These are phyloP conservation scores for Apis dorsata DNA, from an alignment of 1,140 invertebrate species.

Conservation along the genomic window DNA sequence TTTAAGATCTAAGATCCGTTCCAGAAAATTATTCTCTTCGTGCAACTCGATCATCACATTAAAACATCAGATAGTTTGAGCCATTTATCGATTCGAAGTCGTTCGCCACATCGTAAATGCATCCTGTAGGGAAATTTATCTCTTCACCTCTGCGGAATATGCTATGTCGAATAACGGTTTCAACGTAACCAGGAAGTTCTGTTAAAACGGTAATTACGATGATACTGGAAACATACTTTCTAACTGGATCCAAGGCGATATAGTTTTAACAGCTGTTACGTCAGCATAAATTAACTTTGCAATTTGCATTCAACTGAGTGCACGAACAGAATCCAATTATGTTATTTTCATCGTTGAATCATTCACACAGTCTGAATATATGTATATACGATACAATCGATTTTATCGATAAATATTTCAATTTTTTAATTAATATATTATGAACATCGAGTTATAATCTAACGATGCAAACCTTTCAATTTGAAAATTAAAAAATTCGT, in stretches of 20 bases:
- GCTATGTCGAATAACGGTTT: conserved; percentile 62
- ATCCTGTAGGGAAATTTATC: conserved; percentile 53
- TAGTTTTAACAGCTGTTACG: conserved; percentile 35
- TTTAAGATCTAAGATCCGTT: neutral
- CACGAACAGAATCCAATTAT: neutral
- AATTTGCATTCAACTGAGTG: neutral
- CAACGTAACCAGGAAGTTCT: conserved; percentile 56
- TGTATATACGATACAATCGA: no score
- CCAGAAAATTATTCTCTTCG: neutral
- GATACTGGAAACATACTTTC: conserved; percentile 66
- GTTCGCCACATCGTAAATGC: conserved; percentile 8
- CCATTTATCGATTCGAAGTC: conserved; percentile 15
- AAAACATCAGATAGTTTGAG: neutral
- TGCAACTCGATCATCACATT: neutral
- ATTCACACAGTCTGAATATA: no score
- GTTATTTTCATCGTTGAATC: neutral
- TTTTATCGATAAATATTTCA: no score
- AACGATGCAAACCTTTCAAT: no score
- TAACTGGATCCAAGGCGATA: conserved; percentile 56
- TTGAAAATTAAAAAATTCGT: no score
- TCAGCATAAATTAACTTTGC: neutral
- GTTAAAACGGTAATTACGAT: conserved; percentile 59
- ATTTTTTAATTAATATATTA: no score
- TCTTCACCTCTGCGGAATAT: conserved; percentile 22
- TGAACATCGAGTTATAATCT: no score